These are phyloP conservation scores for Dendrocincla tyrannina DNA, from an alignment of 2,797 vertebrate genomes.

Conservation along the genomic window DNA sequence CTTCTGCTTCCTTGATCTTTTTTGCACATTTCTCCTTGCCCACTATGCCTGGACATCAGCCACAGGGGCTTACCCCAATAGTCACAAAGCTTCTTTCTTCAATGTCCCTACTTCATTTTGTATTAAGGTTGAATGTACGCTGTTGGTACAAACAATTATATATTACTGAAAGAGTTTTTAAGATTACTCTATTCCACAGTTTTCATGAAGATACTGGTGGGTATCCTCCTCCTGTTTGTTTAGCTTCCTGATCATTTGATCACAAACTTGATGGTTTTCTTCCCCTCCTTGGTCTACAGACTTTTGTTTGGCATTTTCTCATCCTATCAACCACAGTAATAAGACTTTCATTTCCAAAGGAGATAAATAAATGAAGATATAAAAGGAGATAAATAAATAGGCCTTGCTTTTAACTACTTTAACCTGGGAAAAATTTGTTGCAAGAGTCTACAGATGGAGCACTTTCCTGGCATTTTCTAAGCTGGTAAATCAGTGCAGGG, in stretches of 20 bases:
- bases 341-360: background rate
- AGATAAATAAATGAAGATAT: background rate
- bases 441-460: background rate
- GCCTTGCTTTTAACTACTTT: background rate
- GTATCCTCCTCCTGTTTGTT: background rate
- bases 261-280: background rate
- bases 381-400: background rate
- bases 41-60: background rate
- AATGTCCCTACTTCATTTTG: background rate
- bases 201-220: background rate
- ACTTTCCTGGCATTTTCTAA: background rate
- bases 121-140: background rate
- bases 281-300: background rate
- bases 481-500: background rate
- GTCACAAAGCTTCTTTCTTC: background rate
- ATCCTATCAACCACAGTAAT: background rate
- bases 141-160: background rate
- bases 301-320: background rate
- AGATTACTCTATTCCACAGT: background rate
- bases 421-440: background rate
- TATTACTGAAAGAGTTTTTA: background rate
- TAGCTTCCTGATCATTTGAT: background rate
- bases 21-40: background rate
- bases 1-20: background rate
- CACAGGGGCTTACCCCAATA: background rate